These are phyloP conservation scores for Lutjanus campechanus DNA, from an alignment of 2,797 vertebrate genomes.

Conservation along the genomic window DNA sequence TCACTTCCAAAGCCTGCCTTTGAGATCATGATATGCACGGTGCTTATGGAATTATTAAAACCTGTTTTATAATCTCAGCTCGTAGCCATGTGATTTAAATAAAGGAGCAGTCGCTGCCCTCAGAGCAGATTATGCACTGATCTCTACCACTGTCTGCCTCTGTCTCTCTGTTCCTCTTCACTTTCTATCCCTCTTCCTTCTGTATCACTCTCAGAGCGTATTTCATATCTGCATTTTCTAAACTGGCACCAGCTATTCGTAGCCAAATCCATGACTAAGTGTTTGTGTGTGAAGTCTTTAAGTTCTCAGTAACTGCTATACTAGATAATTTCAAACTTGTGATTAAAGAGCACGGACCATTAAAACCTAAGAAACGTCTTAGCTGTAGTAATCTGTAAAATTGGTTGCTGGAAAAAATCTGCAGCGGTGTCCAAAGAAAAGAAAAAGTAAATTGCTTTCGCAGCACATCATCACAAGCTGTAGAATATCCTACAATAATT, in stretches of 20 bases:
- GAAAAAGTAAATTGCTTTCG: background rate
- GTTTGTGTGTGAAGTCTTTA: background rate
- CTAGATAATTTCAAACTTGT: background rate
- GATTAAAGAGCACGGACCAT: background rate
- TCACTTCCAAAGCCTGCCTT: conserved; percentile 33
- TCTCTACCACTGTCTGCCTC: conserved; percentile 40
- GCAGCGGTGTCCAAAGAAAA: background rate
- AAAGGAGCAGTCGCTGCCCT: conserved; percentile 65
- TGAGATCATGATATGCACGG: conserved; percentile 36
- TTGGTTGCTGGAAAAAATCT: background rate
- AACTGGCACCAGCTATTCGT: background rate
- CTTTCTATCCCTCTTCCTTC: conserved; percentile 12
- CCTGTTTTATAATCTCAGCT: conserved; percentile 65
- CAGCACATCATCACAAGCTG: background rate
- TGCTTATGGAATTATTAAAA: conserved; percentile 69
- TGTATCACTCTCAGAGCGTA: background rate
- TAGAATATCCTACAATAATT: background rate
- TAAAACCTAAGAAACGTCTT: background rate
- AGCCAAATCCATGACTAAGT: background rate
- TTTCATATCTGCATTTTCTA: conserved; percentile 34
- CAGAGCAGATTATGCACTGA: conserved; percentile 68
- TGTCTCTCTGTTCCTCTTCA: conserved; percentile 33
- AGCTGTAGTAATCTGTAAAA: background rate
- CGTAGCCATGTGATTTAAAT: conserved; percentile 64
- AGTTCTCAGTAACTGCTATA: background rate